A percentile compares a stretch with the other conserved stretches of the same genome.
Conservation (phyloP, 1,140 invertebrate genomes). For the Adoxophyes honmai region DNA sequence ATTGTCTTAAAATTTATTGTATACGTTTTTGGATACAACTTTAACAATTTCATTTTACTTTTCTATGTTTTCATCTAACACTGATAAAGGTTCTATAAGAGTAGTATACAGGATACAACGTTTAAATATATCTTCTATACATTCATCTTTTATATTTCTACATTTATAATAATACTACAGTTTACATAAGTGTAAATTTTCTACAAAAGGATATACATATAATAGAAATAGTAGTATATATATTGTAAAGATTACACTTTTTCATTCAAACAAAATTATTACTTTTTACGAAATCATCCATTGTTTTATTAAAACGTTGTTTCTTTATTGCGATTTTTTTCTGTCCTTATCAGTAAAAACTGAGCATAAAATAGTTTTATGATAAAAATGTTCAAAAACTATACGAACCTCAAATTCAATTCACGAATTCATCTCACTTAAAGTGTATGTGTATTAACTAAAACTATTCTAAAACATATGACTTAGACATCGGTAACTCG, state of each 20-base stretch:
- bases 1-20: not conserved
- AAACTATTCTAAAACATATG: too few relatives aligned
- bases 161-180: not conserved
- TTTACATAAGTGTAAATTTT: constrained; percentile 7
- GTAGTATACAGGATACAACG: constrained; percentile 2
- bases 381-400: too few relatives aligned
- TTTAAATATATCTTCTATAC: constrained; percentile 4
- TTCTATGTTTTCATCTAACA: constrained; percentile 4
- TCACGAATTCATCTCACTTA: too few relatives aligned
- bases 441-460: too few relatives aligned
- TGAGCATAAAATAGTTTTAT: too few relatives aligned
- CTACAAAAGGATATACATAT: constrained; percentile 6
- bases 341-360: too few relatives aligned
- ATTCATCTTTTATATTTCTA: not conserved
- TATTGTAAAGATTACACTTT: constrained; percentile 8
- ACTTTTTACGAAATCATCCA: too few relatives aligned
- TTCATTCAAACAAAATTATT: not conserved
- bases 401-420: too few relatives aligned
- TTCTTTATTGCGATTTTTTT: too few relatives aligned
- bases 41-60: constrained; percentile 1
- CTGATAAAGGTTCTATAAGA: constrained; percentile 2
- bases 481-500: too few relatives aligned
- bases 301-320: too few relatives aligned
- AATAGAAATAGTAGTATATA: too few relatives aligned
- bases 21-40: constrained; percentile 12